Evolutionary conservation across 64 coral and sea anemone species (phyloP).

Genomic region (Dendrophyllia cribrosa): DNA sequence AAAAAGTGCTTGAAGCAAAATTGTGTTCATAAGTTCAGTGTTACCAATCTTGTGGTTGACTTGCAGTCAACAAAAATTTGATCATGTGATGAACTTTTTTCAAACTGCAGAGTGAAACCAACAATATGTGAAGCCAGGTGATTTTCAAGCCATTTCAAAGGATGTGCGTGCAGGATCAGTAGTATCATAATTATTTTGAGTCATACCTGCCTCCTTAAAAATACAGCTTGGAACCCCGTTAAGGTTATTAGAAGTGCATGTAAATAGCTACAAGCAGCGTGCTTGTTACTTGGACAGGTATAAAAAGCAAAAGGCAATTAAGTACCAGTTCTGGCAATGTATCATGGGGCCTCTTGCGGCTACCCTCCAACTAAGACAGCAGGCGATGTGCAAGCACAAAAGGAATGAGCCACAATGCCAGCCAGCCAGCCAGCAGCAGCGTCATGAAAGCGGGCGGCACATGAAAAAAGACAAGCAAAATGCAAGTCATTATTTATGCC

Average conservation of each 20-base stretch:
- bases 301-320: constrained; percentile 50
- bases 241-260: not conserved
- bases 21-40: too few relatives aligned
- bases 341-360: constrained; percentile 97
- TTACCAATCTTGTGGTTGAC: too few relatives aligned
- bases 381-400: constrained; percentile 84
- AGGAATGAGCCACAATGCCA: constrained; percentile 69
- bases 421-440: constrained; percentile 83
- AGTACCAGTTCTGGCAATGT: constrained; percentile 95
- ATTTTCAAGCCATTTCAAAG: too few relatives aligned
- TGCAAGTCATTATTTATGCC: constrained; percentile 58
- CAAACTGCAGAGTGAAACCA: too few relatives aligned
- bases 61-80: too few relatives aligned
- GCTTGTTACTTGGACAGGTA: not conserved
- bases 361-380: constrained; percentile 90
- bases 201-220: not conserved
- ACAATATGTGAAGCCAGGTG: too few relatives aligned
- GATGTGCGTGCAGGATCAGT: too few relatives aligned
- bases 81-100: too few relatives aligned
- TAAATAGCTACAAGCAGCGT: not conserved
- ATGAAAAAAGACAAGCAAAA: constrained; percentile 60
- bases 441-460: constrained; percentile 66
- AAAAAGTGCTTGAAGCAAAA: too few relatives aligned
- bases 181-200: not conserved
- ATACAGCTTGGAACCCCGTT: constrained; percentile 16